Evolutionary conservation across 2,888 invertebrate species (phyloP).

Genomic region (Habrosyne pyritoides): DNA sequence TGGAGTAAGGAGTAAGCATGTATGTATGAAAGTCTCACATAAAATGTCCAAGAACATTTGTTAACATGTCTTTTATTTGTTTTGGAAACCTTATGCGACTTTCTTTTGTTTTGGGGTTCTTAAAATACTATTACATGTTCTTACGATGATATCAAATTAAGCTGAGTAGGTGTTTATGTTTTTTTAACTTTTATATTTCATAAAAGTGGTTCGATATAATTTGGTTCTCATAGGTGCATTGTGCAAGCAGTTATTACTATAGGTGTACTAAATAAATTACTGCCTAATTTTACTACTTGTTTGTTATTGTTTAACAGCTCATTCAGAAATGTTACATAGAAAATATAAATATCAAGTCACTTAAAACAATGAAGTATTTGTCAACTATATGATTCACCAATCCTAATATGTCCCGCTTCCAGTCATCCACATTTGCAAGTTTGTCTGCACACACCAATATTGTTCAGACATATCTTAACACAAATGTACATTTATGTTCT

Average conservation of each 20-base stretch:
- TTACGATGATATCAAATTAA: background rate
- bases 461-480: constrained; percentile 25
- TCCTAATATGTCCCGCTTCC: constrained; percentile 56
- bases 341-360: constrained; percentile 27
- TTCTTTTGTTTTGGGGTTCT: background rate
- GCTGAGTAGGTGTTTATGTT: background rate
- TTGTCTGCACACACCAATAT: constrained; percentile 58
- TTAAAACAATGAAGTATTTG: constrained; percentile 58
- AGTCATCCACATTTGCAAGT: constrained; percentile 67
- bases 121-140: background rate
- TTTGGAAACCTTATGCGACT: background rate
- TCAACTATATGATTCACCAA: constrained; percentile 60
- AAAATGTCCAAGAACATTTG: background rate
- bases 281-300: background rate
- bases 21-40: background rate
- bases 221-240: no score
- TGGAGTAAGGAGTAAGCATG: background rate
- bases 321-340: background rate
- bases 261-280: no score
- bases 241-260: no score
- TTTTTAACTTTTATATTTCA: background rate
- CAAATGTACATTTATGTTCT: constrained; percentile 21
- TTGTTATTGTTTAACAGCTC: background rate
- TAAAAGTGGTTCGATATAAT: no score
- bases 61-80: background rate